A percentile compares a stretch with the other conserved stretches of the same genome.
Evolutionary conservation across 2,797 vertebrate genomes (phyloP).

Genomic region (Darevskia nairensis): DNA sequence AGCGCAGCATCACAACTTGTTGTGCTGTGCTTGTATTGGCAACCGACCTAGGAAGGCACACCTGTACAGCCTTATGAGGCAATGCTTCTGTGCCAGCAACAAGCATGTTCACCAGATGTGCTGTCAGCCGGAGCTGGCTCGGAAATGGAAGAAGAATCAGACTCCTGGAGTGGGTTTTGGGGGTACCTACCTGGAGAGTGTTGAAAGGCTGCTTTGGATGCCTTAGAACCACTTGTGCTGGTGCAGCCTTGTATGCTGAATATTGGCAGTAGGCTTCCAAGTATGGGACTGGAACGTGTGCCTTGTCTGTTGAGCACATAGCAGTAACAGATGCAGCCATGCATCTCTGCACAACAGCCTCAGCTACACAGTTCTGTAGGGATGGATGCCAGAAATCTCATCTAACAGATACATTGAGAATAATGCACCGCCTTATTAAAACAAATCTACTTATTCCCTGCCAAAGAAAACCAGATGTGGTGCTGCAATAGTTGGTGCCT

Average conservation of each 20-base stretch:
- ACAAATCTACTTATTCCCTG: not conserved
- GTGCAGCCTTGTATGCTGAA: not conserved
- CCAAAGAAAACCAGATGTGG: not conserved
- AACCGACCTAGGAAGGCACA: not conserved
- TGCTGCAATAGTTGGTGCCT: not conserved
- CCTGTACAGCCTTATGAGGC: not conserved
- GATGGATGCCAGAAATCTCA: not conserved
- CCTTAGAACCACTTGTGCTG: not conserved
- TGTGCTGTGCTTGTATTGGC: not conserved
- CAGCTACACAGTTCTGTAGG: not conserved
- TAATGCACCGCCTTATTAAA: not conserved
- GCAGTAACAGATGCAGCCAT: not conserved
- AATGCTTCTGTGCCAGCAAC: not conserved
- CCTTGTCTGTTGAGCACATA: not conserved
- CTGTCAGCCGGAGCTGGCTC: not conserved
- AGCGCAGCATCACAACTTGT: not conserved
- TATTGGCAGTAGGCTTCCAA: not conserved
- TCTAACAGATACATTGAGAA: not conserved
- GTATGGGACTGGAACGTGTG: not conserved
- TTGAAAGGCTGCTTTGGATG: not conserved
- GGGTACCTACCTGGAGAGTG: not conserved
- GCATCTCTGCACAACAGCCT: not conserved
- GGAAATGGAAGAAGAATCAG: not conserved
- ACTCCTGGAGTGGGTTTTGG: not conserved
- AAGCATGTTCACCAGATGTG: not conserved